Percentiles rank a stretch among this genome's conserved stretches.
phyloP scores from a whole-genome alignment of 1,140 invertebrate genomes.

The Diachasma alloeum region DNA sequence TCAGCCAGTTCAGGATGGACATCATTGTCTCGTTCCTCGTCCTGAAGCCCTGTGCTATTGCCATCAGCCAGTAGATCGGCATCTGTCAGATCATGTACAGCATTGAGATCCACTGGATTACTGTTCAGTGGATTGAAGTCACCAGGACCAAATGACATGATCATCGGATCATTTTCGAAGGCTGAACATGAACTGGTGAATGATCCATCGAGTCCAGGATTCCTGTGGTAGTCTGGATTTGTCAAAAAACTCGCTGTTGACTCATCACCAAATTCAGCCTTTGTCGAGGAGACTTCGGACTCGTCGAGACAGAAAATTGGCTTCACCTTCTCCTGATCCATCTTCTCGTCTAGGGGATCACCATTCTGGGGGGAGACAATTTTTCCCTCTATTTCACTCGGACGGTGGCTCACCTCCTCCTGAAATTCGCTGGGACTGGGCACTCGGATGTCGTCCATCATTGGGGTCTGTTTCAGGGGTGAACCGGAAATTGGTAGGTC shows the following conservation, averaged over 20 bases:
- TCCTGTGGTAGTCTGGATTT: constrained; percentile 43
- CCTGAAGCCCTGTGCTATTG: constrained; percentile 26
- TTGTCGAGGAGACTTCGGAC: constrained; percentile 64
- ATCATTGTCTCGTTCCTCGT: constrained; percentile 22
- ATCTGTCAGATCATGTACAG: constrained; percentile 70
- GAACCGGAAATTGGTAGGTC: constrained; percentile 71
- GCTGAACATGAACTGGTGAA: constrained; percentile 39
- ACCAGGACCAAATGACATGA: constrained; percentile 74
- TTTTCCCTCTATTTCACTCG: constrained; percentile 68
- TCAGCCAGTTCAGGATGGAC: constrained; percentile 17
- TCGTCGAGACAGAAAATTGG: constrained; percentile 54
- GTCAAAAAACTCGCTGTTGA: constrained; percentile 49
- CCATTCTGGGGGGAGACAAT: constrained; percentile 38
- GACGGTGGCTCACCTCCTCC: constrained; percentile 68
- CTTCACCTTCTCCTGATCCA: constrained; percentile 3
- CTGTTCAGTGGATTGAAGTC: constrained; percentile 68
- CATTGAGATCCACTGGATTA: constrained; percentile 70
- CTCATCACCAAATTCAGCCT: constrained; percentile 65
- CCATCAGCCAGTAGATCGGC: constrained; percentile 66
- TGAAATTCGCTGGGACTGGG: constrained; percentile 72
- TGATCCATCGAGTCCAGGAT: constrained; percentile 45
- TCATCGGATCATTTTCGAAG: constrained; percentile 69
- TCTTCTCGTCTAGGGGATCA: background rate
- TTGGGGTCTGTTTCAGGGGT: constrained; percentile 66
- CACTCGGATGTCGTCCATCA: constrained; percentile 70